Conservation (phyloP, 2,888 invertebrate genomes). For the Sepiola atlantica region DNA sequence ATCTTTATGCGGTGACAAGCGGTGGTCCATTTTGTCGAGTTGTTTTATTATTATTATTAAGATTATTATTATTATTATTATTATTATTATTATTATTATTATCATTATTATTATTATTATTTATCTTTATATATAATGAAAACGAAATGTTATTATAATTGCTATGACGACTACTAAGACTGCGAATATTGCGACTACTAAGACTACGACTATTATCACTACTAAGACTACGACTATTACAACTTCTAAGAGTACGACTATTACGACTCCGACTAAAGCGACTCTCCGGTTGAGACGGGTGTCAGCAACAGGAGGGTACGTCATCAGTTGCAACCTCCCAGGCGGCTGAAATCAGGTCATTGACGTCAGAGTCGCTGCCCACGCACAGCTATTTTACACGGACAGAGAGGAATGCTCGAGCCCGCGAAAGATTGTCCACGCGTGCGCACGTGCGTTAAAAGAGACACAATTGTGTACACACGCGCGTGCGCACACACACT, state of each 20-base stretch:
- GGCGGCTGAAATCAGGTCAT: conserved; percentile 11
- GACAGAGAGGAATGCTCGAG: background rate
- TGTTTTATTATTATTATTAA: too few relatives aligned
- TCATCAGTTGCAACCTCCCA: conserved; percentile 32
- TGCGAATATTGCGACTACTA: background rate
- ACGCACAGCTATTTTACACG: background rate
- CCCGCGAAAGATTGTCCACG: background rate
- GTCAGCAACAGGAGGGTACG: background rate
- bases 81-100: background rate
- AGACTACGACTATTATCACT: background rate
- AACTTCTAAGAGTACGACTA: background rate
- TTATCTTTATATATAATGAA: background rate
- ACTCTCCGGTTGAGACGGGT: background rate
- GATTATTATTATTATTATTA: too few relatives aligned
- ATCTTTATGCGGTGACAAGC: background rate
- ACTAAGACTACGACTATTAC: background rate
- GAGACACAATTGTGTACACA: too few relatives aligned
- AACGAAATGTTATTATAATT: background rate
- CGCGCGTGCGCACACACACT: background rate
- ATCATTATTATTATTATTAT: background rate
- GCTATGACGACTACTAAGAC: background rate
- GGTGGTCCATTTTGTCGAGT: too few relatives aligned
- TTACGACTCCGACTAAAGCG: background rate
- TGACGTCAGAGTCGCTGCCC: background rate
- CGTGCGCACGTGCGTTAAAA: background rate